Conservation (phyloP, 1,140 invertebrate genomes). For the Euschistus heros region DNA sequence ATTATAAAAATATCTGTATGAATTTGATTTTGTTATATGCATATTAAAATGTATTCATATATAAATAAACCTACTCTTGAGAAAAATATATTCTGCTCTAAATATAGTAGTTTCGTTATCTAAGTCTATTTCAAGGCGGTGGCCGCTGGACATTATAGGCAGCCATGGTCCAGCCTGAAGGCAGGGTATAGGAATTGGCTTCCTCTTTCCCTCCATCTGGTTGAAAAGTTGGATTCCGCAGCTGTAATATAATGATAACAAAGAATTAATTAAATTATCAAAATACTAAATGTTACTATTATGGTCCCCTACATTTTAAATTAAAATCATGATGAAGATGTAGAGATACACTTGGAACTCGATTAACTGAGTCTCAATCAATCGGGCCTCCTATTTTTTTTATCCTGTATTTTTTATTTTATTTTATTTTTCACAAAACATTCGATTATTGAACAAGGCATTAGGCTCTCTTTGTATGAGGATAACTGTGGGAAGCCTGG, state of each 20-base stretch:
- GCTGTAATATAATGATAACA: not conserved
- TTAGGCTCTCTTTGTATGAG: too few species aligned
- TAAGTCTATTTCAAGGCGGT: conserved; percentile 70
- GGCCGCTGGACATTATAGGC: conserved; percentile 82
- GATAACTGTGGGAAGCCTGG: too few species aligned
- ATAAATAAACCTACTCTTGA: conserved; percentile 62
- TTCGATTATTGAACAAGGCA: too few species aligned
- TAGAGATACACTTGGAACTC: too few species aligned
- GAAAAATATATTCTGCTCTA: conserved; percentile 74
- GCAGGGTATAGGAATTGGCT: conserved; percentile 63
- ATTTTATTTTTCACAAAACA: too few species aligned
- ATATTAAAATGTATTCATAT: too few species aligned
- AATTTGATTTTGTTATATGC: too few species aligned
- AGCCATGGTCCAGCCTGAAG: conserved; percentile 62
- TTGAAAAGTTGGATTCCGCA: not conserved
- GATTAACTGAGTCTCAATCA: too few species aligned
- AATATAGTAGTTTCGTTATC: conserved; percentile 66
- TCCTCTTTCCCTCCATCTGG: conserved; percentile 64
- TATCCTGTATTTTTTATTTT: too few species aligned
- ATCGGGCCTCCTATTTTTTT: too few species aligned
- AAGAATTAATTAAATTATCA: not conserved
- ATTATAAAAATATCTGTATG: too few species aligned
- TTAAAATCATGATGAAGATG: too few species aligned
- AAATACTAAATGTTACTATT: not conserved
- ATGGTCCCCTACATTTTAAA: not conserved